Percentiles rank a stretch among this genome's conserved stretches.
These are phyloP conservation scores for Ochotona princeps DNA, from an alignment of 2,113 vertebrate species.

Conservation along the genomic window DNA sequence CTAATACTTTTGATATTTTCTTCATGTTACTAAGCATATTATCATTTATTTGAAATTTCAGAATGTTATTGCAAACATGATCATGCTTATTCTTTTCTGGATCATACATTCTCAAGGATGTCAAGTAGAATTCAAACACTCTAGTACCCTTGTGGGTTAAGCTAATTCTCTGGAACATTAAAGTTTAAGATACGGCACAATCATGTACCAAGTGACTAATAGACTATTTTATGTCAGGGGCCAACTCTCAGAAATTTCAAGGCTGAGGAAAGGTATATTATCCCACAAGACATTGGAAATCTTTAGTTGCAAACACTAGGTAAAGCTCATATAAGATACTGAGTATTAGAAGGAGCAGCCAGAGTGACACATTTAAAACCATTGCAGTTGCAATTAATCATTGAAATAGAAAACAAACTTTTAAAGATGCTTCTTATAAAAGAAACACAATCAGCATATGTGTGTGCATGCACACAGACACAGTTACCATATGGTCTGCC, in stretches of 20 bases:
- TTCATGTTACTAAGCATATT: no score
- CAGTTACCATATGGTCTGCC: neutral
- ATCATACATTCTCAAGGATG: conserved; percentile 39
- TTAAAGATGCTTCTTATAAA: neutral
- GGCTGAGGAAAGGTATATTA: conserved; percentile 66
- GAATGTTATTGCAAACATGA: neutral
- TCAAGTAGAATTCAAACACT: conserved; percentile 62
- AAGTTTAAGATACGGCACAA: conserved; percentile 17
- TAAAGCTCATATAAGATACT: conserved; percentile 65
- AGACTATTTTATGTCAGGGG: conserved; percentile 73
- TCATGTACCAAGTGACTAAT: conserved; percentile 73
- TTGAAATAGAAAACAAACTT: conserved; percentile 48
- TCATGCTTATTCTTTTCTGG: conserved; percentile 27
- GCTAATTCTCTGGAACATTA: conserved; percentile 55
- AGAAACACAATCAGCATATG: no score
- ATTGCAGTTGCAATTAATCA: conserved; percentile 76
- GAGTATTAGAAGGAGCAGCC: conserved; percentile 53
- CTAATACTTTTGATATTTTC: no score
- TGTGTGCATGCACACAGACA: no score
- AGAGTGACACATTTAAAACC: conserved; percentile 55
- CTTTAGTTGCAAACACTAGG: conserved; percentile 5
- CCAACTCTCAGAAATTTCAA: conserved; percentile 79
- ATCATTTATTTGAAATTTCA: no score
- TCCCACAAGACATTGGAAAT: conserved; percentile 70
- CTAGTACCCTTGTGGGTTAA: conserved; percentile 36